Base-by-base conservation (phyloP, 1,140 invertebrate genomes). In the Ptiloglossa arizonensis region DNA sequence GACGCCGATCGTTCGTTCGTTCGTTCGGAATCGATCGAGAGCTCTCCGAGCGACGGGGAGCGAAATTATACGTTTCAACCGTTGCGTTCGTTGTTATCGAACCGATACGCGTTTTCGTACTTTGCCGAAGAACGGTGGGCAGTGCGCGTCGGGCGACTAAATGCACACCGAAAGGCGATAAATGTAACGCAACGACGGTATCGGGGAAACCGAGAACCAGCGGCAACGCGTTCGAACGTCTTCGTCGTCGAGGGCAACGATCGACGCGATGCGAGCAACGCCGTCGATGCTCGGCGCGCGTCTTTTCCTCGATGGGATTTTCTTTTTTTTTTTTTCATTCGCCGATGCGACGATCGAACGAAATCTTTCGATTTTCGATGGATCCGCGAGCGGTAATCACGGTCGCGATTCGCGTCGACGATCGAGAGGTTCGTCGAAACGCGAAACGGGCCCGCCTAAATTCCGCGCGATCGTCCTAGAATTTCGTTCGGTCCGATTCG, bases 131-230 rank as follows among this genome's bases (percentile, higher is more conserved):
- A n/a, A n/a, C n/a, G n/a, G n/a, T n/a, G n/a, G n/a, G n/a, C n/a
- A n/a, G n/a, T n/a, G n/a, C n/a, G n/a, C 44, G 19, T 19, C 4
- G 8, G 9, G 17, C 46, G 32, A 41, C 72, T 75, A 75, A 75
- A 64, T 64, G 52, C 52, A 73, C 50, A 75, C n/a, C 72, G 71
- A 54, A 56, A 74, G 62, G 71, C 24, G 68, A 67, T 57, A 75
- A 68, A 68, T 75, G 68, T 64, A 29, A 38, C 41, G 60, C 6
- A 29, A 64, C 60, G 0, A 22, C 17, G 57, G 9, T 22, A 27
- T 4, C 5, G 22, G 70, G 29, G 59, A 82, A 64, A 77, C n/a
- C 79, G 32, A 15, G 59, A 50, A 64, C 46, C 54, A n/a, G 11
- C 6, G 11, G 6, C 13, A 3, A n/a, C 50, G 50, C 63, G 50